phyloP scores from a whole-genome alignment of 2,113 vertebrate species.

The Ariopsis seemanni region DNA sequence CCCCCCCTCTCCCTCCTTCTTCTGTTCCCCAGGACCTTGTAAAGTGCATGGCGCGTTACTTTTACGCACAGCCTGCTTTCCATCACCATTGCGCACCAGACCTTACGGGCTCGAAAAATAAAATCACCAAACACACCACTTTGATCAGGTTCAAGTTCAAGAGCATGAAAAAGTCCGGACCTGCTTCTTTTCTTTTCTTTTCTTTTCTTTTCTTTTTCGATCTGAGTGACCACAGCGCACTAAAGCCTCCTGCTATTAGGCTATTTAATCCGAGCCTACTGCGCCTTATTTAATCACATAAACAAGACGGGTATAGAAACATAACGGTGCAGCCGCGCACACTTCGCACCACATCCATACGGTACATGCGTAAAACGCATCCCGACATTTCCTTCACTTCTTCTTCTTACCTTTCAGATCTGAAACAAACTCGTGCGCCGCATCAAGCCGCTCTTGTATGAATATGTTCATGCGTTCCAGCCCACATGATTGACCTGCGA shows the following conservation, averaged over 20 bases:
- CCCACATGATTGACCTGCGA: constrained; percentile 92
- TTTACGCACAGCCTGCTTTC: constrained; percentile 23
- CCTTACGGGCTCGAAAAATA: background rate
- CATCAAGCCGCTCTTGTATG: constrained; percentile 83
- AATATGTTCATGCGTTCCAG: constrained; percentile 86
- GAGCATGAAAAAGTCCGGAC: constrained; percentile 71
- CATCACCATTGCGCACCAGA: background rate
- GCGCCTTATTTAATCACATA: constrained; percentile 83
- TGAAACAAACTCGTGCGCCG: constrained; percentile 63
- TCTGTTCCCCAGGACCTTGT: constrained; percentile 12
- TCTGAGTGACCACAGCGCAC: constrained; percentile 77
- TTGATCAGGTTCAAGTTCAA: constrained; percentile 73
- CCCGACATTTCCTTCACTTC: constrained; percentile 69
- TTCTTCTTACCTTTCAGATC: constrained; percentile 83
- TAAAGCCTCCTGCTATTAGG: constrained; percentile 80
- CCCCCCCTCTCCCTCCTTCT: constrained; percentile 22
- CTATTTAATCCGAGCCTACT: constrained; percentile 83
- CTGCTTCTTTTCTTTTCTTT: constrained; percentile 50
- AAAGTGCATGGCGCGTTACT: constrained; percentile 34
- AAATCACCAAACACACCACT: constrained; percentile 7
- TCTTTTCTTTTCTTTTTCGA: constrained; percentile 64
- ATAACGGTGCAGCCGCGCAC: constrained; percentile 74
- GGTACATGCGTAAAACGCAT: constrained; percentile 53
- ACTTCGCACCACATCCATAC: constrained; percentile 46
- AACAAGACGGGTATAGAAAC: constrained; percentile 74